Conservation (phyloP, 2,797 vertebrate genomes). For the Myiotriccus ornatus region DNA sequence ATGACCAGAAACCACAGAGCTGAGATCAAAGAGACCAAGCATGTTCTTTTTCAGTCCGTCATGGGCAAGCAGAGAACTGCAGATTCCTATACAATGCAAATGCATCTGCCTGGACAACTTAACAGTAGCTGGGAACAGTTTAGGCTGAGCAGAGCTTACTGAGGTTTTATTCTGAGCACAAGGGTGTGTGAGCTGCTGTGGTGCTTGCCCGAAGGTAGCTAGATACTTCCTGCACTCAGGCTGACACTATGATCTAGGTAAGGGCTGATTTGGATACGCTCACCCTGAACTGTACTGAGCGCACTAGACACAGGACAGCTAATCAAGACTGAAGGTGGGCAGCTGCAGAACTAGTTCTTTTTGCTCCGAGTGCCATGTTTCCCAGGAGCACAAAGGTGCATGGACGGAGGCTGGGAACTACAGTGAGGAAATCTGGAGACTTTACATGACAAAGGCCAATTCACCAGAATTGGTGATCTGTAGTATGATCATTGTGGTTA, state of each 20-base stretch:
- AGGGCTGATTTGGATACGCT: not conserved
- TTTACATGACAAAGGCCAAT: not conserved
- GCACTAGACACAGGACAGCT: not conserved
- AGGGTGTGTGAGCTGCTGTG: not conserved
- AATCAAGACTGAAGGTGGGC: not conserved
- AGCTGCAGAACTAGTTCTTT: not conserved
- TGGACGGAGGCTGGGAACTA: not conserved
- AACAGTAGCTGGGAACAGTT: not conserved
- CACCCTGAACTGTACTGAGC: not conserved
- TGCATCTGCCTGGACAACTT: not conserved
- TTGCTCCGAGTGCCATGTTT: not conserved
- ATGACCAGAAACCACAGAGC: not conserved
- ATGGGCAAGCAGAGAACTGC: not conserved
- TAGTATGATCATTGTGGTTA: not conserved
- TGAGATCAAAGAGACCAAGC: not conserved
- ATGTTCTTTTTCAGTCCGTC: not conserved
- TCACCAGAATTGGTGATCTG: not conserved
- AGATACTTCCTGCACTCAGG: not conserved
- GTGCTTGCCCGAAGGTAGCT: not conserved
- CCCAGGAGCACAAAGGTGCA: not conserved
- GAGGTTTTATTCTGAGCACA: not conserved
- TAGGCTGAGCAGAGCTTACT: not conserved
- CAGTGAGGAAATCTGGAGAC: not conserved
- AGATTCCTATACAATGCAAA: not conserved
- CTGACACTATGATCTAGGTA: not conserved